These are phyloP conservation scores for Patiria pectinifera DNA, from an alignment of 53 echinoderm and acorn worm species.

Conservation along the genomic window DNA sequence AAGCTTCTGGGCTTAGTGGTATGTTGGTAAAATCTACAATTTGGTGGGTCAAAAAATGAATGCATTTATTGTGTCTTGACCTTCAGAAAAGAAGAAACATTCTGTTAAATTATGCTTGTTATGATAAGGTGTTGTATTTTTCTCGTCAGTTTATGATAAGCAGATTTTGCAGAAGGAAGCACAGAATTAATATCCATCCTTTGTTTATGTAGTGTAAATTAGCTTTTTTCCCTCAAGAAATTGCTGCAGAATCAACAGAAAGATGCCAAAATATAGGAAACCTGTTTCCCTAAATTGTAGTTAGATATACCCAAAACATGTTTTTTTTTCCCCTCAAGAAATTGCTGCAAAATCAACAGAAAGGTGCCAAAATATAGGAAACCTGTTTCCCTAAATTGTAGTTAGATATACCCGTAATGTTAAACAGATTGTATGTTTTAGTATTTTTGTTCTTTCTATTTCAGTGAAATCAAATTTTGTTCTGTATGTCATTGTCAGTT, in stretches of 20 bases:
- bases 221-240: not conserved
- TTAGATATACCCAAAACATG: no score
- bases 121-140: no score
- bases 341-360: not conserved
- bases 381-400: not conserved
- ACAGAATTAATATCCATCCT: no score
- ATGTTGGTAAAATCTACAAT: no score
- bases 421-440: not conserved
- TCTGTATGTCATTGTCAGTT: not conserved
- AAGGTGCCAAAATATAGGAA: not conserved
- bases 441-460: not conserved
- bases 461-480: not conserved
- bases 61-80: no score
- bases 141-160: no score
- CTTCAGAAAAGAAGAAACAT: no score
- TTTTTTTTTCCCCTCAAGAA: not conserved
- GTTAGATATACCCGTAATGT: not conserved
- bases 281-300: not conserved
- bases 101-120: no score
- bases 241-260: not conserved
- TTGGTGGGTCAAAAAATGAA: no score
- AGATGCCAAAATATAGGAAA: not conserved
- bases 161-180: no score
- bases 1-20: no score
- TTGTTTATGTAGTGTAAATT: no score